Base-by-base conservation (phyloP, 2,113 vertebrate genomes). In the Nothobranchius kuhntae region DNA sequence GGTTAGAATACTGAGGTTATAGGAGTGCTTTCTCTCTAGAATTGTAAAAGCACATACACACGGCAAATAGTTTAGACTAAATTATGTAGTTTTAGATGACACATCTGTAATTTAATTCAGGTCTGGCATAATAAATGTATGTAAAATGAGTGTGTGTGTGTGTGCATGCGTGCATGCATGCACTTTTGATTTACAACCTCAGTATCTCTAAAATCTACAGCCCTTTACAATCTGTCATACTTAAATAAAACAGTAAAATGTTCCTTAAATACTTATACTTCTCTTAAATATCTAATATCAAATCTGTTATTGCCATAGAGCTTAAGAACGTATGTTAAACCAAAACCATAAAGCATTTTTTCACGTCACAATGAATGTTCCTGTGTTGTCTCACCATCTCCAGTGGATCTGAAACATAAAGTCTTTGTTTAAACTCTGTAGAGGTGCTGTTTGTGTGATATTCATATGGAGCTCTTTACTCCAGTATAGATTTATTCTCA, bases 191-290 rank as follows among this genome's bases (percentile, higher is more conserved):
- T 75, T 30, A 50, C 56, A 53, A 72, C 58, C 61, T 74, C 68
- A 73, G 53, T 68, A 21, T 55, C 71, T 69, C 53, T 40, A 38
- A 47, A 74, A 54, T 30, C 17, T 52, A 38, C 10, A 30, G 42
- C 68, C 67, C 36, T 60, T 45, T 24, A 17, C 7, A 53, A 46
- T 44, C 14, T 1, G 66, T 15, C 21, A 64, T 62, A 14, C 68
- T 73, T 15, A 64, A 84, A 63, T 77, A 53, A 77, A 26, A 71
- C 44, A 71, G 30, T 30, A 5, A 71, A 52, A 21, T 17, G 15
- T 52, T 59, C 9, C 44, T 13, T 13, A 35, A 12, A 21, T 45
- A 47, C 42, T 13, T 52, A 10, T 61, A 55, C n/a, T 55, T 73
- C 40, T 71, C 30, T 54, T 17, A 47, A 70, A 35, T 15, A 61